Base-by-base conservation (phyloP, 2,888 invertebrate genomes). In the Odiellus spinosus region DNA sequence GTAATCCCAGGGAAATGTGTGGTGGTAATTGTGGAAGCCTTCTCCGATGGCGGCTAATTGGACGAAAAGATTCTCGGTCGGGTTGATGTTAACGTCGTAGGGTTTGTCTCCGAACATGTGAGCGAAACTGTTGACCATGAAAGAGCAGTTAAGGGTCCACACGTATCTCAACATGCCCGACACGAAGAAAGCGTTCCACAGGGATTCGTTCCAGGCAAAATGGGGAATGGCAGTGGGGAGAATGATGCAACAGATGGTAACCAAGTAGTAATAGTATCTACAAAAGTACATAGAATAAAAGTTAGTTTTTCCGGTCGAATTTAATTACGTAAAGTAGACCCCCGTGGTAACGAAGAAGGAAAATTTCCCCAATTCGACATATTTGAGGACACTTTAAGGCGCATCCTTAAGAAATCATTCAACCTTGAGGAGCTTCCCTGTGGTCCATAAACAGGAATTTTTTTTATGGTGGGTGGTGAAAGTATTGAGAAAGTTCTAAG, bases 11-110 rank as follows among this genome's bases (percentile, higher is more conserved):
- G 26, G 26, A 8, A 26, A 26, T 5, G 26, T 26, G 26, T 26
- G 26, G 26, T 26, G 26, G 26, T 26, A 26, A 8, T 26, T 26
- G 8, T 26, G 26, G 26, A 26, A 26, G 8, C 26, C 26, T 26
- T 26, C 26, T 26, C 26, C 26, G 26, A 55, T 51, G 10, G 61
- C 58, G n/a, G 34, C 34, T 8, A 35, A 14, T 17, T 34, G 19
- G n/a, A 47, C 46, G 17, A 46, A 8, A 8, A 11, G 17, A 33
- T 51, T 52, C 21, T 51, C 48, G 8, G 44, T 6, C 10, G 53
- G 53, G 12, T 40, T 42, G 21, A 49, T 52, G 33, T n/a, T 14
- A 12, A 17, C 14, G 26, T 51, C 52, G 20, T 41, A 41, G 18
- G 42, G 26, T 12, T 18, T 14, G 10, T 41, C 20, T 15, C 42